Evolutionary conservation across 2,113 vertebrate genomes (phyloP).

Genomic region (Echinops telfairi): DNA sequence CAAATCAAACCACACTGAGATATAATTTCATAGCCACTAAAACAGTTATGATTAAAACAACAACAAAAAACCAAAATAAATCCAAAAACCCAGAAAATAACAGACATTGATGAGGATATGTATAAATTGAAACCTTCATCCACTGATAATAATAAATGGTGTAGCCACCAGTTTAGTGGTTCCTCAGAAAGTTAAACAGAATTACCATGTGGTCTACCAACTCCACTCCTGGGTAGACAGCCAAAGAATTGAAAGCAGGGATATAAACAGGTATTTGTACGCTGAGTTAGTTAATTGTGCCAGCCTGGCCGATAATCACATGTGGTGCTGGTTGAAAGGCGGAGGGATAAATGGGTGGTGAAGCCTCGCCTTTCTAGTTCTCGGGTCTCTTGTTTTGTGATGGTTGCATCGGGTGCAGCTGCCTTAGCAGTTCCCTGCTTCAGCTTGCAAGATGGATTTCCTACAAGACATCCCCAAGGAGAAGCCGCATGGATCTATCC

Average conservation of each 20-base stretch:
- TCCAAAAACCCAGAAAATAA: neutral
- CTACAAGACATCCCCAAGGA: no score
- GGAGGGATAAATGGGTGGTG: no score
- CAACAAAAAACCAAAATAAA: neutral
- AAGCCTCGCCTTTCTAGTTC: no score
- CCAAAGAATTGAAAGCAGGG: neutral
- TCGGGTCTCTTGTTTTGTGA: no score
- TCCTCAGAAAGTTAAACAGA: neutral
- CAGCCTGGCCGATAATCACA: no score
- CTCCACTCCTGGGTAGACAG: neutral
- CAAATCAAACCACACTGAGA: neutral
- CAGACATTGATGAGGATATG: neutral
- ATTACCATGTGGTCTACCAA: neutral
- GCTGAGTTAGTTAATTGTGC: no score
- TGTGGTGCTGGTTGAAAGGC: no score
- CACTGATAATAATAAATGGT: neutral
- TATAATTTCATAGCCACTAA: neutral
- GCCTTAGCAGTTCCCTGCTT: no score
- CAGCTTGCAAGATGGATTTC: no score
- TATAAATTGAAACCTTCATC: neutral
- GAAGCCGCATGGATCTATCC: no score
- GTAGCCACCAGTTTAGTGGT: neutral
- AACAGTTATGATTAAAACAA: neutral
- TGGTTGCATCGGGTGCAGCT: no score
- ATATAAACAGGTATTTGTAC: neutral